Percentiles rank a stretch among this genome's conserved stretches.
phyloP scores from a whole-genome alignment of 2,797 vertebrate genomes.

The Lagocephalus sceleratus region DNA sequence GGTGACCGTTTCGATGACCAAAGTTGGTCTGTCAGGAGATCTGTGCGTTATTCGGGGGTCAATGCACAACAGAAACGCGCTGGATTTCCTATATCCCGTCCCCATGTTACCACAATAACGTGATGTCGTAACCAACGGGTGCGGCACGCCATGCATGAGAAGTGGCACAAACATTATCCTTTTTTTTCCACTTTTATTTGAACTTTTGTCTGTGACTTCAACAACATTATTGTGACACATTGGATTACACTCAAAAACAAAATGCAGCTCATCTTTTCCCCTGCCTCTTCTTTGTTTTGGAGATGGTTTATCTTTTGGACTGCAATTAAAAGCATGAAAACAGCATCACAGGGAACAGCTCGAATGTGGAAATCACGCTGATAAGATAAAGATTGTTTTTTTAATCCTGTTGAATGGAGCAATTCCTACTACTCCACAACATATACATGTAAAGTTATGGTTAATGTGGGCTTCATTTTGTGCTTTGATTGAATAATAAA shows the following conservation, averaged over 20 bases:
- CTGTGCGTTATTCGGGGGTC: not conserved
- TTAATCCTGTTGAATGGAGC: not conserved
- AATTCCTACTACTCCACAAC: not conserved
- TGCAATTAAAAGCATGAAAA: not conserved
- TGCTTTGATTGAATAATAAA: too few relatives aligned
- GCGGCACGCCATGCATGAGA: too few relatives aligned
- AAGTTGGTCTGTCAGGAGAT: constrained; percentile 25
- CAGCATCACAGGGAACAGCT: not conserved
- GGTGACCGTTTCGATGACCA: constrained; percentile 52
- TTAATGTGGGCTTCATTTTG: too few relatives aligned
- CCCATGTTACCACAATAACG: not conserved
- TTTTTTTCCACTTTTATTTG: too few relatives aligned
- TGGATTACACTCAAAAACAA: constrained; percentile 19
- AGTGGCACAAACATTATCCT: too few relatives aligned
- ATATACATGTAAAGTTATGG: not conserved
- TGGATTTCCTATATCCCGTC: constrained; percentile 18
- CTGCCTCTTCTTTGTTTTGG: not conserved
- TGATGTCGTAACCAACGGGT: too few relatives aligned
- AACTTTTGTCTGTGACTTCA: constrained; percentile 5
- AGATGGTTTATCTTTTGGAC: constrained; percentile 3
- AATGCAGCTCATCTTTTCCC: not conserved
- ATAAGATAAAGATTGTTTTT: too few relatives aligned
- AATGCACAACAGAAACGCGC: not conserved
- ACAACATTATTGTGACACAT: constrained; percentile 9
- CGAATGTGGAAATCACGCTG: not conserved